A percentile compares a stretch with the other conserved stretches of the same genome.
Evolutionary conservation across 1,140 invertebrate genomes (phyloP).

Genomic region (Triops longicaudatus): DNA sequence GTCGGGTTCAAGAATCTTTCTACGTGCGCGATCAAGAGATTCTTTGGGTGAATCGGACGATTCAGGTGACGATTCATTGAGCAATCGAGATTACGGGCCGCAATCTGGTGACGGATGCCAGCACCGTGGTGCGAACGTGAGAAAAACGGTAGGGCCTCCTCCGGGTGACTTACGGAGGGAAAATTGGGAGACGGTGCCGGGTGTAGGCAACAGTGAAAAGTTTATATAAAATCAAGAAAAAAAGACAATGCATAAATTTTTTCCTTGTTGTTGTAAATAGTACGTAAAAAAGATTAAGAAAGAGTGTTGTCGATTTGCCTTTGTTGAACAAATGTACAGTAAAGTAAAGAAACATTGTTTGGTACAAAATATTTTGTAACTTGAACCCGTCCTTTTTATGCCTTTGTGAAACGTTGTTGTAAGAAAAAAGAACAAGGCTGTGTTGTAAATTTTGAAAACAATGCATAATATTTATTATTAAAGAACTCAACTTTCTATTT

Average conservation of each 20-base stretch:
- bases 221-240: background rate
- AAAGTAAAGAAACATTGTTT: too few relatives aligned
- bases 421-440: too few relatives aligned
- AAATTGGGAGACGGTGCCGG: background rate
- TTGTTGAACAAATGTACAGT: too few relatives aligned
- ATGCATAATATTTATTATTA: too few relatives aligned
- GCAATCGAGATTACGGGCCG: background rate
- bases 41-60: constrained; percentile 2
- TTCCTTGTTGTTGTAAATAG: background rate
- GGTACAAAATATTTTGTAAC: too few relatives aligned
- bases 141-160: background rate
- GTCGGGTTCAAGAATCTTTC: background rate
- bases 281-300: too few relatives aligned
- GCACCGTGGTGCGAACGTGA: background rate
- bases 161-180: background rate
- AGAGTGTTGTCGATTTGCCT: too few relatives aligned
- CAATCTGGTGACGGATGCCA: background rate
- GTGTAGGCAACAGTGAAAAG: background rate
- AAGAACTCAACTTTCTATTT: too few relatives aligned
- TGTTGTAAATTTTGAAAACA: too few relatives aligned
- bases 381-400: too few relatives aligned
- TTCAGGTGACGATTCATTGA: background rate
- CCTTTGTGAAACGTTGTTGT: too few relatives aligned
- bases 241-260: background rate
- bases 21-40: background rate